phyloP scores from a whole-genome alignment of 2,113 vertebrate species.

The Forbesichthys papilliferus region DNA sequence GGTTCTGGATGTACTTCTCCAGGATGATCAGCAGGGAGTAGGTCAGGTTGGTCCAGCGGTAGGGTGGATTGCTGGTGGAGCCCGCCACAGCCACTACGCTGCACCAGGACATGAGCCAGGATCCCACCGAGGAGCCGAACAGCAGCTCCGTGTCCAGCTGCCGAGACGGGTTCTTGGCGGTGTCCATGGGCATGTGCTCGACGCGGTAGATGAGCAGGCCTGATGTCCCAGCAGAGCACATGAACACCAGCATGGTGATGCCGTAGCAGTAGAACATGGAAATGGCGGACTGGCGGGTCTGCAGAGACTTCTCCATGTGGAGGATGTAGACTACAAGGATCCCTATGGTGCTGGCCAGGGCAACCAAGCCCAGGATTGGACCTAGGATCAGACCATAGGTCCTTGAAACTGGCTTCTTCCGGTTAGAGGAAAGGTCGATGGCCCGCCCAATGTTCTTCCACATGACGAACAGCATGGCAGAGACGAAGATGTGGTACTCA shows the following conservation, averaged over 20 bases:
- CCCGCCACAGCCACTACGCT: constrained; percentile 84
- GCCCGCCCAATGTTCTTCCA: constrained; percentile 95
- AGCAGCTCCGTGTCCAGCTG: constrained; percentile 88
- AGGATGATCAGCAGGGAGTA: constrained; percentile 86
- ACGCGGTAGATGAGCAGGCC: constrained; percentile 85
- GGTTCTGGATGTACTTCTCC: constrained; percentile 94
- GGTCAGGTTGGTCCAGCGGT: constrained; percentile 88
- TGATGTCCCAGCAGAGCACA: constrained; percentile 79
- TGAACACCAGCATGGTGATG: constrained; percentile 81
- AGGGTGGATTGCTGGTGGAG: constrained; percentile 68
- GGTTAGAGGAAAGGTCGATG: constrained; percentile 77
- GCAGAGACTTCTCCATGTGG: constrained; percentile 80
- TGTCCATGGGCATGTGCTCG: constrained; percentile 80
- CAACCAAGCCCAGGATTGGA: constrained; percentile 81
- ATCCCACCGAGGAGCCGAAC: constrained; percentile 87
- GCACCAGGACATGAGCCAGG: constrained; percentile 98
- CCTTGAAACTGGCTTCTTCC: constrained; percentile 67
- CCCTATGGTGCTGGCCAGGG: constrained; percentile 84
- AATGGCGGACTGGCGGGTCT: constrained; percentile 81
- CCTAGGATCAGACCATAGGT: constrained; percentile 77
- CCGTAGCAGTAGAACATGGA: constrained; percentile 90
- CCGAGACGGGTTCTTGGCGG: constrained; percentile 86
- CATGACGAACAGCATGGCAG: constrained; percentile 91
- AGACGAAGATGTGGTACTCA: constrained; percentile 96
- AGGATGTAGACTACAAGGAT: constrained; percentile 89